These are phyloP conservation scores for Antheraea pernyi DNA, from an alignment of 1,140 invertebrate genomes.

Conservation along the genomic window DNA sequence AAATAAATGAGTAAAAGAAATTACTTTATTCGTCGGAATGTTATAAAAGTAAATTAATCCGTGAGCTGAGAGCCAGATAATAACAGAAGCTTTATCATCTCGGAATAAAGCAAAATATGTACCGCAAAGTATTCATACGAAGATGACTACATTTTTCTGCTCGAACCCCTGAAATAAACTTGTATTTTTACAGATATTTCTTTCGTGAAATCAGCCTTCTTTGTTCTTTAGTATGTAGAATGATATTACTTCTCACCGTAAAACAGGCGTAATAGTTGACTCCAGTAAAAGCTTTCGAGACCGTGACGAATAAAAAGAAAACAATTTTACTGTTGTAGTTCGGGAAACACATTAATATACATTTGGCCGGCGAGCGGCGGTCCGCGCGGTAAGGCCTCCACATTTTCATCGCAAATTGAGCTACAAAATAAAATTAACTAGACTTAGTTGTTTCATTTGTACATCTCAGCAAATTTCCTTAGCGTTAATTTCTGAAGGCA, in stretches of 20 bases:
- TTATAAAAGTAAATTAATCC: background rate
- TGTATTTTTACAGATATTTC: conserved; percentile 24
- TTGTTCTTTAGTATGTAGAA: conserved; percentile 38
- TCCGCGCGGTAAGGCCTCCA: conserved; percentile 27
- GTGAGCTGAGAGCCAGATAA: background rate
- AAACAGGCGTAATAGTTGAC: conserved; percentile 64
- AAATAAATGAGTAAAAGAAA: background rate
- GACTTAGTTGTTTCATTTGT: conserved; percentile 60
- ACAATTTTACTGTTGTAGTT: conserved; percentile 69
- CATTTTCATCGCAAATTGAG: conserved; percentile 67
- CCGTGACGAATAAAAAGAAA: conserved; percentile 65
- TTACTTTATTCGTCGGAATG: background rate
- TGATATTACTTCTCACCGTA: conserved; percentile 58
- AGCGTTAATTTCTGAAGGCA: background rate
- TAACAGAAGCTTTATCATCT: conserved; percentile 3
- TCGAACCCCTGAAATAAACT: conserved; percentile 22
- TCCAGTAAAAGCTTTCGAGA: conserved; percentile 65
- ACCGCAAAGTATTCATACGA: background rate
- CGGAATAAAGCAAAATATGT: conserved; percentile 4
- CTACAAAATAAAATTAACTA: conserved; percentile 64
- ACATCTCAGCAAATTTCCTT: conserved; percentile 19
- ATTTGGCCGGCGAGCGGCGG: conserved; percentile 50
- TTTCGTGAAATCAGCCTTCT: conserved; percentile 18
- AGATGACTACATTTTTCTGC: conserved; percentile 4
- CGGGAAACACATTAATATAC: conserved; percentile 71